Evolutionary conservation across 2,113 vertebrate species (phyloP).

Genomic region (Catharus fuscescens): DNA sequence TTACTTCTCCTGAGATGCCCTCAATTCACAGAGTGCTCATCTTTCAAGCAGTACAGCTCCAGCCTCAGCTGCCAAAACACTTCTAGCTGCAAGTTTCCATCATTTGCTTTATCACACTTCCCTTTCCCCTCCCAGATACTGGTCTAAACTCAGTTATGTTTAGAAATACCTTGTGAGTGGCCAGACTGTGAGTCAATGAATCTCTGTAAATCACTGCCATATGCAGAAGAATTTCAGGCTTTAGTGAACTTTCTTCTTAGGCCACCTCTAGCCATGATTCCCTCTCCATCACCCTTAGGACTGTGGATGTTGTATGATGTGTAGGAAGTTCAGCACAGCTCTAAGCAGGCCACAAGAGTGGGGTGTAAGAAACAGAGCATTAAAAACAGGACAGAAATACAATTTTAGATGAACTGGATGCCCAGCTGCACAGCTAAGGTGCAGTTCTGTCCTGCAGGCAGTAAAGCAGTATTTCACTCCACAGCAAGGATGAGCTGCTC

Average conservation of each 20-base stretch:
- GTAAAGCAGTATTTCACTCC: background rate
- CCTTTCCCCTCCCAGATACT: slow-evolving; percentile 45
- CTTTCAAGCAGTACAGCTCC: slow-evolving; percentile 62
- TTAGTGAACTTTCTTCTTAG: background rate
- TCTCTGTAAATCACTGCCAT: slow-evolving; percentile 37
- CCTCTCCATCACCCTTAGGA: background rate
- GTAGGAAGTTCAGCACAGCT: background rate
- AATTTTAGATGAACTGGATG: background rate
- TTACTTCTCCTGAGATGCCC: slow-evolving; percentile 72
- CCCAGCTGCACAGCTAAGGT: background rate
- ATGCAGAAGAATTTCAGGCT: slow-evolving; percentile 26
- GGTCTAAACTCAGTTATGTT: slow-evolving; percentile 40
- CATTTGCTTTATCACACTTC: slow-evolving; percentile 66
- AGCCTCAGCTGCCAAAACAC: slow-evolving; percentile 66
- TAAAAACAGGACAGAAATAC: background rate
- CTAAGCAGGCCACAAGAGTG: background rate
- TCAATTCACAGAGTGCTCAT: slow-evolving; percentile 72
- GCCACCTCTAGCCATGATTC: background rate
- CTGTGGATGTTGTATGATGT: rapidly evolving
- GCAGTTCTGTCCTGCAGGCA: background rate
- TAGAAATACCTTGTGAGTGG: slow-evolving; percentile 53
- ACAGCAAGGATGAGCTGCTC: background rate
- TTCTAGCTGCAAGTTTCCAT: slow-evolving; percentile 63
- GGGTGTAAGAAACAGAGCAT: background rate
- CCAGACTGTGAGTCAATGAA: slow-evolving; percentile 44